Conservation (phyloP, 2,888 invertebrate genomes). For the Sinelater perroti region DNA sequence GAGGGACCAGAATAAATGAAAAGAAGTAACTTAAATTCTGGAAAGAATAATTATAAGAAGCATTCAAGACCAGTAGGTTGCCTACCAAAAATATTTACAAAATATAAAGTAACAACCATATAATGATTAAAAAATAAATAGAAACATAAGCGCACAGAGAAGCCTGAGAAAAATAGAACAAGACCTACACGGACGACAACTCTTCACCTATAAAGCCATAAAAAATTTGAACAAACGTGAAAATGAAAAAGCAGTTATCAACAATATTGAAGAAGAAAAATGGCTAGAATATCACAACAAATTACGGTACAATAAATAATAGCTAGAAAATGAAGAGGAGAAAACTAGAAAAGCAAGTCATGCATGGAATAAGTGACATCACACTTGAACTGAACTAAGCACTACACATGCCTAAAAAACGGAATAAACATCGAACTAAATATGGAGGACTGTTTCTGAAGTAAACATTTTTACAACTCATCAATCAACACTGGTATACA, state of each 20-base stretch:
- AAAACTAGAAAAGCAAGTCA: too few species aligned
- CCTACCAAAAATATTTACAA: slow-evolving; percentile 5
- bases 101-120: slow-evolving; percentile 1
- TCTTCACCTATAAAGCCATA: slow-evolving; percentile 2
- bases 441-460: too few species aligned
- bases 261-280: slow-evolving; percentile 2
- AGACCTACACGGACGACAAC: not conserved
- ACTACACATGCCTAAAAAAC: not conserved
- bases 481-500: not conserved
- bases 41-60: not conserved
- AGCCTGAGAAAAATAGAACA: slow-evolving; percentile 5
- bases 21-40: slow-evolving; percentile 3
- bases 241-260: not conserved
- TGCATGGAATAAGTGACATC: not conserved
- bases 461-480: not conserved
- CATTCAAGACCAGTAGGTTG: not conserved
- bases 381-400: slow-evolving; percentile 1
- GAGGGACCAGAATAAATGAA: not conserved
- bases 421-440: slow-evolving; percentile 6
- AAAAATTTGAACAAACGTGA: not conserved
- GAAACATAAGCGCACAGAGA: slow-evolving; percentile 2
- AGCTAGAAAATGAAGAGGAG: not conserved
- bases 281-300: slow-evolving; percentile 4
- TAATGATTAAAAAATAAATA: not conserved
- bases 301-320: not conserved